A percentile compares a stretch with the other conserved stretches of the same genome.
Conservation (phyloP, 2,888 invertebrate genomes). For the Sinhomidia bicolor region DNA sequence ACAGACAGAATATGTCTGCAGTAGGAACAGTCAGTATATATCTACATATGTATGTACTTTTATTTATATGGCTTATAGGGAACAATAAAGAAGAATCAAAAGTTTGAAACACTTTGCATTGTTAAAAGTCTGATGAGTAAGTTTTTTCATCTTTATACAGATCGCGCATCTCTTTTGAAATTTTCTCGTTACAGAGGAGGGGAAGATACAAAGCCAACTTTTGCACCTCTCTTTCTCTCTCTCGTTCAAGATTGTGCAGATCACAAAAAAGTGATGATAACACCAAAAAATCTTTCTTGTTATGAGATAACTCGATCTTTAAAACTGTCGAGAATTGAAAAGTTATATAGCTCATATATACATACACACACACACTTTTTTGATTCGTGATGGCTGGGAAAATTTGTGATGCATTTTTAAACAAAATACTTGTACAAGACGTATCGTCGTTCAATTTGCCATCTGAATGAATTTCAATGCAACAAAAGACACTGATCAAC, state of each 20-base stretch:
- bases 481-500: background rate
- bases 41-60: background rate
- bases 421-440: background rate
- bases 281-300: background rate
- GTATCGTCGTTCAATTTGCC: background rate
- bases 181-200: background rate
- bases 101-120: background rate
- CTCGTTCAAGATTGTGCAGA: background rate
- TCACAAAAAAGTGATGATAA: background rate
- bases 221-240: background rate
- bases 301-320: background rate
- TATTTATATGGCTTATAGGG: background rate
- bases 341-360: background rate
- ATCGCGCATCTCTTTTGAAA: constrained; percentile 9
- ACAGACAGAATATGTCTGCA: background rate
- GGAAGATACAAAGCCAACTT: background rate
- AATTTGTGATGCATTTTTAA: background rate
- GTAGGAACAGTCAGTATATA: background rate
- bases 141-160: constrained; percentile 24
- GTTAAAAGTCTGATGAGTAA: constrained; percentile 27
- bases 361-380: too few species aligned
- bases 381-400: background rate
- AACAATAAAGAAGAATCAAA: background rate
- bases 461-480: background rate
- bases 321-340: background rate